Evolutionary conservation across 2,113 vertebrate genomes (phyloP).

Genomic region (Laterallus jamaicensis): DNA sequence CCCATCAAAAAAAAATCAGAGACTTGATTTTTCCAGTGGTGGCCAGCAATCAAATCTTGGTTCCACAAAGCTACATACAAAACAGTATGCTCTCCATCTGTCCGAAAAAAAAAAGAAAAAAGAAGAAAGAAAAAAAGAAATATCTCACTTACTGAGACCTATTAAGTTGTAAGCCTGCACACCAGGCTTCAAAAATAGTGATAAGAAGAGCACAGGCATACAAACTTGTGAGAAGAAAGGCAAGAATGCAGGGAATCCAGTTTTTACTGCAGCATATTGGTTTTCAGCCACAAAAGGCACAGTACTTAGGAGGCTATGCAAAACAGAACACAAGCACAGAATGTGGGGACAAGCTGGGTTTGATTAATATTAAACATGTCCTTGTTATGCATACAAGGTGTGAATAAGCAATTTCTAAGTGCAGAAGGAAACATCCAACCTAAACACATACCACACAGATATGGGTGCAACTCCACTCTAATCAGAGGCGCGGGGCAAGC

Average conservation of each 20-base stretch:
- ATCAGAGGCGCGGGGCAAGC: neutral
- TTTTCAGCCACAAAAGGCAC: neutral
- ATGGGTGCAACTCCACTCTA: neutral
- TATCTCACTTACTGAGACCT: neutral
- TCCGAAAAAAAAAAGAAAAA: neutral
- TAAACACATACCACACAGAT: neutral
- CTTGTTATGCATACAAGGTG: neutral
- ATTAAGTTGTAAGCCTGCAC: neutral
- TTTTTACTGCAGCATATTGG: neutral
- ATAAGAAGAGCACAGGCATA: neutral
- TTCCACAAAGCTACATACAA: neutral
- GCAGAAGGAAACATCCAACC: neutral
- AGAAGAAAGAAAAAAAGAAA: neutral
- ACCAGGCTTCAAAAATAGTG: neutral
- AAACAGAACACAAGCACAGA: neutral
- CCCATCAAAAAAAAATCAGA: neutral
- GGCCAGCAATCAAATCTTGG: neutral
- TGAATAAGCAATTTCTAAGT: neutral
- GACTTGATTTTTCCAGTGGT: neutral
- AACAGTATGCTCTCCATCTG: neutral
- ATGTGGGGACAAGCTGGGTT: fast-evolving
- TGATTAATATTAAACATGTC: neutral
- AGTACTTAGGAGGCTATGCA: neutral
- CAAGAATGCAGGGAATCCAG: neutral
- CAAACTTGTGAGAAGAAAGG: neutral